Evolutionary conservation across 2,113 vertebrate genomes (phyloP).

Genomic region (Pithys albifrons): DNA sequence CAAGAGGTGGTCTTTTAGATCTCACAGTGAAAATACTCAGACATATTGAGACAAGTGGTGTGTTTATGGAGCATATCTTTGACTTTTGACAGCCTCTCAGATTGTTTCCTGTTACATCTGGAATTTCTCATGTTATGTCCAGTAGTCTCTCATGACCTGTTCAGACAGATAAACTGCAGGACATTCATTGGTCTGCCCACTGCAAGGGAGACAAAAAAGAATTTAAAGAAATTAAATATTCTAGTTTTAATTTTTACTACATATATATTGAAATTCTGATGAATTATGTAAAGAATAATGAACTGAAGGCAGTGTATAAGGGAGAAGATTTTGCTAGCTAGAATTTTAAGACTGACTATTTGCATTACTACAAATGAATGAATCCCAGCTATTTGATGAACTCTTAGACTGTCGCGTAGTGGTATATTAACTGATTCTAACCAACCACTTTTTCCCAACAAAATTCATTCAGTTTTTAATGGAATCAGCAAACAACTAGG

Average conservation of each 20-base stretch:
- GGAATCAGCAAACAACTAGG: background rate
- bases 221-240: background rate
- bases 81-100: background rate
- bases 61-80: background rate
- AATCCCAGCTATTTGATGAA: background rate
- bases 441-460: background rate
- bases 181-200: background rate
- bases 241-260: background rate
- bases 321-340: background rate
- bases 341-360: background rate
- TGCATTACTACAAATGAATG: background rate
- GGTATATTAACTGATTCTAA: background rate
- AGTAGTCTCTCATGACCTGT: background rate
- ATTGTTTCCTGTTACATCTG: background rate
- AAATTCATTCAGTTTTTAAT: background rate
- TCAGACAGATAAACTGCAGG: background rate
- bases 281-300: background rate
- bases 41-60: background rate
- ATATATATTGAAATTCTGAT: background rate
- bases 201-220: fast-evolving
- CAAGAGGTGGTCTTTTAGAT: background rate
- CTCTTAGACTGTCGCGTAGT: background rate
- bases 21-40: background rate
- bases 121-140: background rate
- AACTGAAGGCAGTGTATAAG: background rate